Conservation (phyloP, 2,888 invertebrate species). For the Meta bourneti region DNA sequence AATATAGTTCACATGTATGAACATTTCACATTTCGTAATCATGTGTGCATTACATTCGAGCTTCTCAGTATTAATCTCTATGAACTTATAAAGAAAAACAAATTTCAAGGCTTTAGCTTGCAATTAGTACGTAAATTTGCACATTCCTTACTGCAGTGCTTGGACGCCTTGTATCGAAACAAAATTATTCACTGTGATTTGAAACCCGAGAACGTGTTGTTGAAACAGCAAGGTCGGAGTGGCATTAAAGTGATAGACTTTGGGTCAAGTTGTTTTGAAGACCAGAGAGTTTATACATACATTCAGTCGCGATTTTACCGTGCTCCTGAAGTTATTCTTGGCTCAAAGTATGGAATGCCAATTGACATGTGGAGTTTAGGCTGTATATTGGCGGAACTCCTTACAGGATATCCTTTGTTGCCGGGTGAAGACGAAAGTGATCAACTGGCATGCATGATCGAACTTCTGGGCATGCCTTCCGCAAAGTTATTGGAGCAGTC, state of each 20-base stretch:
- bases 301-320: conserved; percentile 99
- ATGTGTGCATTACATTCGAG: conserved; percentile 99
- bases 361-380: conserved; percentile 96
- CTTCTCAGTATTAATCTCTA: conserved; percentile 97
- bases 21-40: conserved; percentile 97
- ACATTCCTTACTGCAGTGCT: conserved; percentile 96
- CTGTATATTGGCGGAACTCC: conserved; percentile 96
- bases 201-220: conserved; percentile 99
- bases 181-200: conserved; percentile 99
- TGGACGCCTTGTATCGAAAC: conserved; percentile 95
- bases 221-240: conserved; percentile 98
- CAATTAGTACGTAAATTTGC: conserved; percentile 99
- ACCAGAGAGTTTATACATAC: conserved; percentile 98
- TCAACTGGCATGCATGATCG: conserved; percentile 98
- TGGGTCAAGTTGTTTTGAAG: conserved; percentile 99
- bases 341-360: conserved; percentile 97
- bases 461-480: conserved; percentile 95
- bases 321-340: conserved; percentile 97
- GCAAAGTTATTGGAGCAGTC: conserved; percentile 92
- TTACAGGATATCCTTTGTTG: conserved; percentile 97
- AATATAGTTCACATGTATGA: conserved; percentile 99
- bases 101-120: conserved; percentile 97
- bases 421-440: conserved; percentile 99
- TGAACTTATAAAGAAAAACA: conserved; percentile 99
- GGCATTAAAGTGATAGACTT: conserved; percentile 99